Evolutionary conservation across 2,888 invertebrate species (phyloP).

Genomic region (Lamellibrachia satsuma): DNA sequence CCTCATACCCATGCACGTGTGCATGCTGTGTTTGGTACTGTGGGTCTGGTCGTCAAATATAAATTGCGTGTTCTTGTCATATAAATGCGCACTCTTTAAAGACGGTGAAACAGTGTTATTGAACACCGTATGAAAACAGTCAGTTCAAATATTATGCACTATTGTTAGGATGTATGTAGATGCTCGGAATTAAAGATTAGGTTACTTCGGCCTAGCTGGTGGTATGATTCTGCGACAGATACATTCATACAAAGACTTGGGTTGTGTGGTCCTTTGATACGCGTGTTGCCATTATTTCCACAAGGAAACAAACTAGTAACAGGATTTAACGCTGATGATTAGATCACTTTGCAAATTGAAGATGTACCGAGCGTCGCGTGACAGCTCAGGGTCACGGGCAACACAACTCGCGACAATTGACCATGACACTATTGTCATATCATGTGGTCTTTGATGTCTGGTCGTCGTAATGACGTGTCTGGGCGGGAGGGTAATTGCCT

Average conservation of each 20-base stretch:
- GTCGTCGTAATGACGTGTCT: neutral
- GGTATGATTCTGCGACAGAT: neutral
- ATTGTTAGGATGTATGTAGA: neutral
- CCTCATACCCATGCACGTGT: no score
- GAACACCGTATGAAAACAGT: no score
- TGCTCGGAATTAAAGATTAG: neutral
- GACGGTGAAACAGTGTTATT: no score
- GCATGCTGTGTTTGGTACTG: no score
- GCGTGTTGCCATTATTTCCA: neutral
- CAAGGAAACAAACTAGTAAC: neutral
- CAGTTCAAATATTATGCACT: neutral
- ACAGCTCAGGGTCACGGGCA: neutral
- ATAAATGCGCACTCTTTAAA: no score
- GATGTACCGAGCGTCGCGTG: neutral
- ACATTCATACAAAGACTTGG: neutral
- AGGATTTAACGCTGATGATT: neutral
- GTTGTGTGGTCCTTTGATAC: constrained; percentile 3
- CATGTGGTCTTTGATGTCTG: neutral
- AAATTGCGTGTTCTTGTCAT: no score
- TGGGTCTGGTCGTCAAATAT: no score
- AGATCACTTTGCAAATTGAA: neutral
- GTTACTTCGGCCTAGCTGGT: neutral
- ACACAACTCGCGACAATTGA: neutral
- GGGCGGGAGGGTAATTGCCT: neutral
- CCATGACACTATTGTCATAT: neutral